These are phyloP conservation scores for Mactra quadrangularis DNA, from an alignment of 1,140 invertebrate genomes.

Conservation along the genomic window DNA sequence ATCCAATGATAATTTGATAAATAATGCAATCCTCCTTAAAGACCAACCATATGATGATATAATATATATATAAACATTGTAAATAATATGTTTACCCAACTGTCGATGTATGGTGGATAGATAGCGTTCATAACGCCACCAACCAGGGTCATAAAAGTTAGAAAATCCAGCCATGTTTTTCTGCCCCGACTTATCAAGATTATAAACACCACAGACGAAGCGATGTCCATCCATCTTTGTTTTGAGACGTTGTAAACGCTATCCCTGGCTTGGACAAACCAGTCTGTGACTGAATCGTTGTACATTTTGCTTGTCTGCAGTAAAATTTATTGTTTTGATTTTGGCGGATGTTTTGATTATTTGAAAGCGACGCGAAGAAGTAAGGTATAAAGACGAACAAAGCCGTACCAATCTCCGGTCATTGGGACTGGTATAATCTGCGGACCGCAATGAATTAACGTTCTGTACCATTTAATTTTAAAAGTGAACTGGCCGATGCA, in stretches of 20 bases:
- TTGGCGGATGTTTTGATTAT: slow-evolving; percentile 50
- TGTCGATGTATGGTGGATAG: not conserved
- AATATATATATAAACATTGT: too few relatives aligned
- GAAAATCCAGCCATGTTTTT: not conserved
- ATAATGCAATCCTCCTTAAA: too few relatives aligned
- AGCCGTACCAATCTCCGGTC: not conserved
- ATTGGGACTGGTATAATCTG: too few relatives aligned
- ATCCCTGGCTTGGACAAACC: slow-evolving; percentile 15
- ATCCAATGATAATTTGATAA: too few relatives aligned
- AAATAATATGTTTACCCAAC: slow-evolving; percentile 6
- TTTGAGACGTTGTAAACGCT: not conserved
- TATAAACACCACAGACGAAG: slow-evolving; percentile 20
- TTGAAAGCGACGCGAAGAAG: slow-evolving; percentile 32
- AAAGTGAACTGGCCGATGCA: too few relatives aligned
- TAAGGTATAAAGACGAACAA: not conserved
- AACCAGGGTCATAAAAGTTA: not conserved
- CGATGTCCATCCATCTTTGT: not conserved
- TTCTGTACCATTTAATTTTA: too few relatives aligned
- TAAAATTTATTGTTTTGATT: slow-evolving; percentile 37
- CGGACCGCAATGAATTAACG: too few relatives aligned
- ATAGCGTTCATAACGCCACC: not conserved
- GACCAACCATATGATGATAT: too few relatives aligned
- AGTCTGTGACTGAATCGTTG: slow-evolving; percentile 22
- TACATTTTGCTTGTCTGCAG: slow-evolving; percentile 27
- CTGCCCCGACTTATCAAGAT: not conserved